Base-by-base conservation (phyloP, 1,140 invertebrate genomes). In the Drosophila yakuba region DNA sequence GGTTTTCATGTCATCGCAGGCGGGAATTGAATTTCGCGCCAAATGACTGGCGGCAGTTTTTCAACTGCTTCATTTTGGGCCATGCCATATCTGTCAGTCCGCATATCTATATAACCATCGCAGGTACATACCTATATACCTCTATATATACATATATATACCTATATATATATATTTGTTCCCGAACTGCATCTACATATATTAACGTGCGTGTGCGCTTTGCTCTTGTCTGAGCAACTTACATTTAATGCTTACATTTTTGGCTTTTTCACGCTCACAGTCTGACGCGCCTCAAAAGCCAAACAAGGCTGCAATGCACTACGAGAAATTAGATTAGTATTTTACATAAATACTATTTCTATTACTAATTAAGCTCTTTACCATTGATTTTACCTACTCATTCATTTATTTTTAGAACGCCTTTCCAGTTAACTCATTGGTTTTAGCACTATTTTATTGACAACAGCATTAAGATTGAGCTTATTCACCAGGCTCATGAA, bases 21-120 rank as follows among this genome's bases (percentile, higher is more conserved):
- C 83, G 83, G 84, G 84, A 88, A 88, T 89, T 88, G 84, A 88
- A 88, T 88, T 88, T 88, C 84, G 84, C 84, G 84, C 84, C 84
- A 88, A 88, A 89, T 84, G 80, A 78, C 84, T 88, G 76, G 68
- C 68, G 84, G 84, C 84, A 71, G 78, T 88, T 83, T 88, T 88
- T 88, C 83, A 88, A 77, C 79, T 74, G 76, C 67, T 79, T 81
- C 75, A 67, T 86, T 75, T 86, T 74, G 77, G 64, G 71, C 64
- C 75, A 80, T 57, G 32, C 68, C 81, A 85, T 64, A 74, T 80
- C 76, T 72, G 74, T 32, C 60, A 64, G 62, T 62, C 60, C 45
- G 3, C 57, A 51, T 58, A 74, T 78, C 52, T 72, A 61, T 41
- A 52, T 63, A 45, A 10, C 44, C 50, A 25, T 47, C 20, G 44